phyloP scores from a whole-genome alignment of 2,797 vertebrate genomes.

The Phaenicophaeus curvirostris region DNA sequence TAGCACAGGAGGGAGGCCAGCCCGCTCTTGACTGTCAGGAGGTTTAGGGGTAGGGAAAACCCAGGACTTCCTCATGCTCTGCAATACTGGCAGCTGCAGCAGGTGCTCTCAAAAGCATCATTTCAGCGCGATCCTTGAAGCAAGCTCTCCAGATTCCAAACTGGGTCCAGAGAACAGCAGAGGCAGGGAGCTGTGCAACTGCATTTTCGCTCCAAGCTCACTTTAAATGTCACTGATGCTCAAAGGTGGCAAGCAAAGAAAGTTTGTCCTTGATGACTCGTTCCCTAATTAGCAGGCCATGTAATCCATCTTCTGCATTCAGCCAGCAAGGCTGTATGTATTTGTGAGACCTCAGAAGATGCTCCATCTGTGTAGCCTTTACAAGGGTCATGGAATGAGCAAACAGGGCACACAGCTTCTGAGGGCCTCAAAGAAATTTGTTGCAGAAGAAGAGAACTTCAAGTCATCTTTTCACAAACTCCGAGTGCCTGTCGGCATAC shows the following conservation, averaged over 20 bases:
- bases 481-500: not conserved
- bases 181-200: not conserved
- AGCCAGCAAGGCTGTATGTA: not conserved
- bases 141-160: not conserved
- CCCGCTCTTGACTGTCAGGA: no score
- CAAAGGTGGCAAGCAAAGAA: not conserved
- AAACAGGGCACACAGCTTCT: rapidly evolving
- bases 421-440: not conserved
- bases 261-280: not conserved
- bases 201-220: not conserved
- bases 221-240: not conserved
- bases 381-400: not conserved
- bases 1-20: no score
- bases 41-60: not conserved
- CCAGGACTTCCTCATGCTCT: not conserved
- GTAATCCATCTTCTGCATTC: not conserved
- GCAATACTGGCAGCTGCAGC: not conserved
- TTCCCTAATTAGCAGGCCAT: not conserved
- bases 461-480: not conserved
- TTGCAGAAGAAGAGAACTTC: not conserved
- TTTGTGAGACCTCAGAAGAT: not conserved
- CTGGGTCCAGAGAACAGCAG: not conserved
- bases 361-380: not conserved
- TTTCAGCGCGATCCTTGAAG: not conserved
- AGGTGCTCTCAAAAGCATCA: not conserved